Evolutionary conservation across 2,797 vertebrate species (phyloP).

Genomic region (Mallotus villosus): DNA sequence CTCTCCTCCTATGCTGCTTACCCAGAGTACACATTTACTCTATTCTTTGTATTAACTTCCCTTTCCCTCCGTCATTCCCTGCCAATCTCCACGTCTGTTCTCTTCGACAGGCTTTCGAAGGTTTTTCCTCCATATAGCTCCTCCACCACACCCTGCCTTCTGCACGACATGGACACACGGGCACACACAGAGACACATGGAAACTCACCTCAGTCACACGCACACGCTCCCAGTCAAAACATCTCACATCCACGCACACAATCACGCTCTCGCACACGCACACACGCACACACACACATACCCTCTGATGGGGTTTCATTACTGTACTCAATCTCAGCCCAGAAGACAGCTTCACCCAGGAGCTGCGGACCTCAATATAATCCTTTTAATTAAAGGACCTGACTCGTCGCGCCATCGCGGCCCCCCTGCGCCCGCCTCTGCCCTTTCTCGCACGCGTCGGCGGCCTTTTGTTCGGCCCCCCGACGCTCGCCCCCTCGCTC

Average conservation of each 20-base stretch:
- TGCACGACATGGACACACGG: background rate
- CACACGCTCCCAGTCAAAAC: background rate
- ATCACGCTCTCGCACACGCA: background rate
- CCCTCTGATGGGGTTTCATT: constrained; percentile 75
- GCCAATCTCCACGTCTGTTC: background rate
- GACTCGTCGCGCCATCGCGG: constrained; percentile 51
- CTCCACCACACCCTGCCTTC: constrained; percentile 23
- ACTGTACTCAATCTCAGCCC: constrained; percentile 79
- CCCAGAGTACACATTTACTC: too few relatives aligned
- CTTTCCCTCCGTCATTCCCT: background rate
- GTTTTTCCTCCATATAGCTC: constrained; percentile 12
- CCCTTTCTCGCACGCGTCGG: constrained; percentile 65
- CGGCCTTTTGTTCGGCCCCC: constrained; percentile 77
- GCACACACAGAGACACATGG: background rate
- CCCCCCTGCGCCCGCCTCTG: constrained; percentile 67
- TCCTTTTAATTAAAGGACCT: constrained; percentile 84
- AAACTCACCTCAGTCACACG: background rate
- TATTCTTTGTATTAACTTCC: background rate
- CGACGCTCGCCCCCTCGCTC: constrained; percentile 76
- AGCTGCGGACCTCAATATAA: constrained; percentile 80
- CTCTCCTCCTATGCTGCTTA: too few relatives aligned
- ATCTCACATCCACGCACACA: background rate
- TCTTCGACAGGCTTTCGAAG: constrained; percentile 1
- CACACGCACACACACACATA: constrained; percentile 17
- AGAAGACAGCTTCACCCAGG: constrained; percentile 75